Evolutionary conservation across 2,888 invertebrate genomes (phyloP).

Genomic region (Eremobia ochroleuca): DNA sequence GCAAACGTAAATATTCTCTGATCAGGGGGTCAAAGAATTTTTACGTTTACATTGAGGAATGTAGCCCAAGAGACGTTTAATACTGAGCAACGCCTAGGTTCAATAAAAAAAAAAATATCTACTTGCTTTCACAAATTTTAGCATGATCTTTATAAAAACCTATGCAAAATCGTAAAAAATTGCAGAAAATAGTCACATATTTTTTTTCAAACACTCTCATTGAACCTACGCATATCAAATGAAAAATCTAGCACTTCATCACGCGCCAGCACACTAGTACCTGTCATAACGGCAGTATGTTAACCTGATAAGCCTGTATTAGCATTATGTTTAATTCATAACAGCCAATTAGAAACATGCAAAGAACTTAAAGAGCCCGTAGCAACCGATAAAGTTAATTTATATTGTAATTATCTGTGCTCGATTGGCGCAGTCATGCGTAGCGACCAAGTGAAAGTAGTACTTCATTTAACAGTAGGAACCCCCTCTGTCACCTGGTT

Average conservation of each 20-base stretch:
- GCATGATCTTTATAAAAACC: background rate
- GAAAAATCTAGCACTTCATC: conserved; percentile 40
- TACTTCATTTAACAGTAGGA: conserved; percentile 3
- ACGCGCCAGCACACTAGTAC: conserved; percentile 10
- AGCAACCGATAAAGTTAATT: conserved; percentile 66
- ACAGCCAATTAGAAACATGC: conserved; percentile 59
- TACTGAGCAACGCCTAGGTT: background rate
- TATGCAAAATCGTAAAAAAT: too few species aligned
- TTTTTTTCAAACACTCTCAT: background rate
- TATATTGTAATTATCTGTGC: conserved; percentile 69
- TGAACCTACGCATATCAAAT: conserved; percentile 13
- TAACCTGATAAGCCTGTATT: conserved; percentile 44
- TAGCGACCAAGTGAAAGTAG: conserved; percentile 55
- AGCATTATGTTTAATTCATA: conserved; percentile 64
- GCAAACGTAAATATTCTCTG: too few species aligned
- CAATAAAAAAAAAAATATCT: background rate
- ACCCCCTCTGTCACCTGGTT: conserved; percentile 19
- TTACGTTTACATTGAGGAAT: background rate
- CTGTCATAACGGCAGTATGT: conserved; percentile 47
- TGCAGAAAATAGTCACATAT: conserved; percentile 8
- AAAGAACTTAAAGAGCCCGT: conserved; percentile 53
- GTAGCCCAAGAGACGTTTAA: background rate
- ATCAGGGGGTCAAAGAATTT: background rate
- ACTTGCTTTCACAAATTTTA: background rate
- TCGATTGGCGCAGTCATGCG: conserved; percentile 62